Conservation (phyloP, 2,113 vertebrate species). For the Agelaius tricolor region DNA sequence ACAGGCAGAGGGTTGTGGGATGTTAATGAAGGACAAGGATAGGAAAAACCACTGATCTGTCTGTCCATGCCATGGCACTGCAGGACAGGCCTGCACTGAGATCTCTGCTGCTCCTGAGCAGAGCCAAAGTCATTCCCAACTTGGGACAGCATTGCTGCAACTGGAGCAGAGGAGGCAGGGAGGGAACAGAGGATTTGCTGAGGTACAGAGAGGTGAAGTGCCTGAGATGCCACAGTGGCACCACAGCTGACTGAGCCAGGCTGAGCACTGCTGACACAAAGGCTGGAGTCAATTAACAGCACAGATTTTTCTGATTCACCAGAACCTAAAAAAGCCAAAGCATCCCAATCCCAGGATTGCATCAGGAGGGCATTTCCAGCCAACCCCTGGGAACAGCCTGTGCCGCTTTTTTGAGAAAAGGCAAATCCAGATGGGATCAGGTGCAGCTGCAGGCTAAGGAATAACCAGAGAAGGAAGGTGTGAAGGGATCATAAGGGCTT, state of each 20-base stretch:
- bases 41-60: not conserved
- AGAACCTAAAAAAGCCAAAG: not conserved
- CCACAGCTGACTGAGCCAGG: not conserved
- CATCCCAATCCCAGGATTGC: not conserved
- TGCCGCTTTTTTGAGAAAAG: not conserved
- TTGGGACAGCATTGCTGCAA: not conserved
- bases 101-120: not conserved
- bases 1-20: not conserved
- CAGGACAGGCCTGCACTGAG: not conserved
- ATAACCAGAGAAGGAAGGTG: not conserved
- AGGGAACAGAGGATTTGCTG: not conserved
- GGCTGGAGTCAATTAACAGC: not conserved
- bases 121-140: not conserved
- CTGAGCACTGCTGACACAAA: not conserved
- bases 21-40: not conserved
- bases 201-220: not conserved
- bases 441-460: not conserved
- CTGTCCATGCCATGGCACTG: not conserved
- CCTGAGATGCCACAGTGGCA: not conserved
- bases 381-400: not conserved
- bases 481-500: not conserved
- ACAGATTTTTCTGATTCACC: slow-evolving; percentile 1
- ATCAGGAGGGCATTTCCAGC: not conserved
- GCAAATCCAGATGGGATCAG: not conserved
- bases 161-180: fast-evolving